These are phyloP conservation scores for Stegastes partitus DNA, from an alignment of 2,113 vertebrate species.

Conservation along the genomic window DNA sequence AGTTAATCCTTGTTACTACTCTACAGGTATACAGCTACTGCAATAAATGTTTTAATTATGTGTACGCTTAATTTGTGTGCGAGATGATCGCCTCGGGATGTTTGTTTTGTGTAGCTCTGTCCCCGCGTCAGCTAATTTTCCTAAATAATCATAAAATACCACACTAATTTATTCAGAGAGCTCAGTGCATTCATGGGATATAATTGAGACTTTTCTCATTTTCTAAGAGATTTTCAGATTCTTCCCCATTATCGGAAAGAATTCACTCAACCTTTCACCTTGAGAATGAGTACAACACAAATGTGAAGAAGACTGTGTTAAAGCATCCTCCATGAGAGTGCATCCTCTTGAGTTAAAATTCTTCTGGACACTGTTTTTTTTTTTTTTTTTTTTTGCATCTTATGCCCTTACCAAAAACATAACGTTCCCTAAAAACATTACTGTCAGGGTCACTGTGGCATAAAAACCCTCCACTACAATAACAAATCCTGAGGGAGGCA, in stretches of 20 bases:
- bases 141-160: neutral
- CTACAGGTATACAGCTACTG: constrained; percentile 98
- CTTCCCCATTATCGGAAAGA: neutral
- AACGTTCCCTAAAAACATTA: constrained; percentile 12
- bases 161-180: neutral
- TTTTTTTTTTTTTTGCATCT: neutral
- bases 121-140: neutral
- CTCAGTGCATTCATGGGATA: neutral
- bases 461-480: constrained; percentile 1
- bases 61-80: constrained; percentile 78
- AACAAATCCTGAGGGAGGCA: constrained; percentile 18
- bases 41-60: constrained; percentile 99
- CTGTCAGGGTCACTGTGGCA: constrained; percentile 18
- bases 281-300: neutral
- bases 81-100: constrained; percentile 31
- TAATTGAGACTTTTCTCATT: neutral
- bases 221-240: neutral
- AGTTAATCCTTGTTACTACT: constrained; percentile 99
- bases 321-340: neutral
- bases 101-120: constrained; percentile 38
- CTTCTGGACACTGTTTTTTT: neutral
- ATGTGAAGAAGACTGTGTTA: neutral
- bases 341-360: constrained; percentile 2
- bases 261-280: constrained; percentile 10
- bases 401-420: constrained; percentile 1